phyloP scores from a whole-genome alignment of 2,797 vertebrate genomes.

The Hippoglossus hippoglossus region DNA sequence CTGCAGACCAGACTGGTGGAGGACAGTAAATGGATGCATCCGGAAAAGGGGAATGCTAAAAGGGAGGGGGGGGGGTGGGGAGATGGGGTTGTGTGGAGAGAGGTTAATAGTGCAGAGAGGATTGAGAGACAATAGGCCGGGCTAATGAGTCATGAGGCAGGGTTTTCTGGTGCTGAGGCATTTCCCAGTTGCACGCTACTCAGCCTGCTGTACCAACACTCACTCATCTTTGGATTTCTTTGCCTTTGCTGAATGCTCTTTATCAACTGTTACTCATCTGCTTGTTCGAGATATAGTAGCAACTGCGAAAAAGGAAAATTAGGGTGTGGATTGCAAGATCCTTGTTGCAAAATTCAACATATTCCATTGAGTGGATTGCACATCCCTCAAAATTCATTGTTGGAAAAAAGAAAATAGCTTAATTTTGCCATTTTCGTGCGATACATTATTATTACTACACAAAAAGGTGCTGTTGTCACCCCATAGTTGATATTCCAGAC shows the following conservation, averaged over 20 bases:
- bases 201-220: constrained; percentile 24
- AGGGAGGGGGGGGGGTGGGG: constrained; percentile 24
- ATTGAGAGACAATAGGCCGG: constrained; percentile 70
- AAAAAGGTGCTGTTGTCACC: background rate
- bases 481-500: background rate
- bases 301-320: too few species aligned
- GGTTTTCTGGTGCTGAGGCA: constrained; percentile 64
- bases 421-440: background rate
- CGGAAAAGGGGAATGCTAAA: constrained; percentile 32
- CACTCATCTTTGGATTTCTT: background rate
- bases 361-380: background rate
- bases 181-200: constrained; percentile 55
- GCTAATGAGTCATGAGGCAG: constrained; percentile 68
- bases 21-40: constrained; percentile 50
- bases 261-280: background rate
- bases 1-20: constrained; percentile 5
- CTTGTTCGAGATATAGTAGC: too few species aligned
- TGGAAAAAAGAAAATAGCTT: background rate
- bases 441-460: background rate
- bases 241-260: background rate
- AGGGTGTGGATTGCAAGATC: too few species aligned
- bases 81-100: constrained; percentile 19
- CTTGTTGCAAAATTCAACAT: too few species aligned
- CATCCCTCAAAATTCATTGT: background rate
- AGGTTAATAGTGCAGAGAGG: constrained; percentile 69